These are phyloP conservation scores for Pterocles orientalis DNA, from an alignment of 2,113 vertebrate species.

Conservation along the genomic window DNA sequence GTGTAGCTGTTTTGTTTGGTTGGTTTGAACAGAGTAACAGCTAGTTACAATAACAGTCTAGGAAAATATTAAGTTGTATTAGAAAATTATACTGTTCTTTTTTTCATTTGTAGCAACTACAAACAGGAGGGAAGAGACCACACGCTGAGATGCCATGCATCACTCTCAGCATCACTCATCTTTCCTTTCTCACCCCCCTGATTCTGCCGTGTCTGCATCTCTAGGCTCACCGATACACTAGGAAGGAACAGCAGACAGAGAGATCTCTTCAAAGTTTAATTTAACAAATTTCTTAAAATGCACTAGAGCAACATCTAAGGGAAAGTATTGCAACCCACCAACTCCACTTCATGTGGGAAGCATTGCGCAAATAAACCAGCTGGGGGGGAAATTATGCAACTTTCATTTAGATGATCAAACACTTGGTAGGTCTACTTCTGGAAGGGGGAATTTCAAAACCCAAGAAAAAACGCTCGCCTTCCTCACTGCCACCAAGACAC, in stretches of 20 bases:
- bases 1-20: no score
- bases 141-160: fast-evolving
- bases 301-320: not conserved
- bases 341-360: not conserved
- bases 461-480: not conserved
- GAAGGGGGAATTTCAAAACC: not conserved
- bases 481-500: not conserved
- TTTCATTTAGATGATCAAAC: not conserved
- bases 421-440: not conserved
- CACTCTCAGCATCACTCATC: not conserved
- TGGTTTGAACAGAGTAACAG: not conserved
- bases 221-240: not conserved
- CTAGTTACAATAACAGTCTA: not conserved
- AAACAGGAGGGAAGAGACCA: not conserved
- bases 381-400: not conserved
- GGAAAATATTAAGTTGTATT: not conserved
- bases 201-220: not conserved
- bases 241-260: not conserved
- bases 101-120: not conserved
- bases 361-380: not conserved
- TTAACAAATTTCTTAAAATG: not conserved
- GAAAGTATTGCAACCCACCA: not conserved
- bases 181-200: not conserved
- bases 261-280: not conserved
- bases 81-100: not conserved